Percentiles rank a stretch among this genome's conserved stretches.
Evolutionary conservation across 2,113 vertebrate genomes (phyloP).

Genomic region (Apeltes quadracus): DNA sequence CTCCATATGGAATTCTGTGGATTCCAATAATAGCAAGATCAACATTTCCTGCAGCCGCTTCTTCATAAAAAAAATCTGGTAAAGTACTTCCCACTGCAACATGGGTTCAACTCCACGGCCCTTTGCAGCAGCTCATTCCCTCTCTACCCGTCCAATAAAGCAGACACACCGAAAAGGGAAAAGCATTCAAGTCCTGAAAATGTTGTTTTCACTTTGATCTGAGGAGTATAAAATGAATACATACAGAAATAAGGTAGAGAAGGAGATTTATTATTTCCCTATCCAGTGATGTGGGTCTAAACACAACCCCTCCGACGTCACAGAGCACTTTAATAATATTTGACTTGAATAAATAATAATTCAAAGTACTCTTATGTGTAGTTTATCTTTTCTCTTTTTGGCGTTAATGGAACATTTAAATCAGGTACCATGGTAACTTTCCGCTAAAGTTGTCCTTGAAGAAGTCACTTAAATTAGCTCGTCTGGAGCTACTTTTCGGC

Average conservation of each 20-base stretch:
- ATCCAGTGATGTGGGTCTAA: background rate
- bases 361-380: background rate
- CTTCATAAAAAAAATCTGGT: background rate
- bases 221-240: background rate
- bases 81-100: background rate
- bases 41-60: background rate
- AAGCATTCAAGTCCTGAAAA: background rate
- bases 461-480: background rate
- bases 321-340: background rate
- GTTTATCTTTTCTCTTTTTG: background rate
- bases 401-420: background rate
- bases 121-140: background rate
- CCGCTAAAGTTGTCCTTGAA: background rate
- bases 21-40: constrained; percentile 1
- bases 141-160: background rate
- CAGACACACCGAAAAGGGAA: background rate
- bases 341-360: background rate
- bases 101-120: background rate
- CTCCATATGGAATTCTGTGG: background rate
- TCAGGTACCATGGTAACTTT: background rate
- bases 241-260: background rate
- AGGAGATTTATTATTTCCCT: background rate
- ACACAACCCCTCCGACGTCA: background rate
- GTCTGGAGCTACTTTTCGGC: background rate
- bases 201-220: background rate